Evolutionary conservation across 1,140 invertebrate genomes (phyloP).

Genomic region (Coptotermes formosanus): DNA sequence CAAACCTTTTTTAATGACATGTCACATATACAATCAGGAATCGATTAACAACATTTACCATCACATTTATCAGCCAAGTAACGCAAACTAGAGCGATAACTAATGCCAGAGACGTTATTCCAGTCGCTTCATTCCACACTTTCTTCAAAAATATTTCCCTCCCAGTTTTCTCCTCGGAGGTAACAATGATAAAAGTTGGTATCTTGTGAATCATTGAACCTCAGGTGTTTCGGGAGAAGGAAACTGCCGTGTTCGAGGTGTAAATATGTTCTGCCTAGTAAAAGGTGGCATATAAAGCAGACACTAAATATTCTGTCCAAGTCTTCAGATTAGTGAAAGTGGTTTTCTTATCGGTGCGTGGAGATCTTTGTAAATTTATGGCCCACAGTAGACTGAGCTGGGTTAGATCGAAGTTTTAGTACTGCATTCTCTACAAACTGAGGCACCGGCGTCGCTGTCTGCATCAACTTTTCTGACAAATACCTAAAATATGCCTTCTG

Average conservation of each 20-base stretch:
- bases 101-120: too few species aligned
- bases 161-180: background rate
- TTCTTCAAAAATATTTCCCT: too few species aligned
- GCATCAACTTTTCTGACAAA: background rate
- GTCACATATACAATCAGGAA: too few species aligned
- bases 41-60: too few species aligned
- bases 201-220: background rate
- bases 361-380: slow-evolving; percentile 2
- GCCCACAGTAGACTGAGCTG: background rate
- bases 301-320: background rate
- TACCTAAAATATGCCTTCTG: background rate
- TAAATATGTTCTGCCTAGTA: background rate
- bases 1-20: too few species aligned
- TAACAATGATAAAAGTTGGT: background rate
- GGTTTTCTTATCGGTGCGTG: background rate
- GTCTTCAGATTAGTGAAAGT: slow-evolving; percentile 7
- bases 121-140: too few species aligned
- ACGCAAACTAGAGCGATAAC: too few species aligned
- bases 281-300: background rate
- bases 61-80: too few species aligned
- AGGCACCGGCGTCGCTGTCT: background rate
- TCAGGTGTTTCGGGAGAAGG: background rate
- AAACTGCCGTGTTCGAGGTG: background rate
- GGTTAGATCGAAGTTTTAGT: slow-evolving; percentile 10
- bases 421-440: background rate